Percentiles rank a stretch among this genome's conserved stretches.
Conservation (phyloP, 2,113 vertebrate species). For the Albula glossodonta region DNA sequence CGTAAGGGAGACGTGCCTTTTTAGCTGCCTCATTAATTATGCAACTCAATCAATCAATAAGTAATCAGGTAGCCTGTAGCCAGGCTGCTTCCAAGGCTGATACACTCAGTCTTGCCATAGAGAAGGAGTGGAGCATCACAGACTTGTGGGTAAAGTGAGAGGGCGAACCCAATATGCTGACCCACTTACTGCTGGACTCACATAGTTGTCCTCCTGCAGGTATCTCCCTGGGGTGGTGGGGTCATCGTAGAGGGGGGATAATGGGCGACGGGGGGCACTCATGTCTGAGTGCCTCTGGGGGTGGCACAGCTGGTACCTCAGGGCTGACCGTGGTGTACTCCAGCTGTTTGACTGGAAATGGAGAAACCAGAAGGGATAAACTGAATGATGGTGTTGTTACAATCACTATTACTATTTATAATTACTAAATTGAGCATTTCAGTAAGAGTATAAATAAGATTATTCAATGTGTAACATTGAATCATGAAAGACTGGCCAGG, state of each 20-base stretch:
- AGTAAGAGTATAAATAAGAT: too few species aligned
- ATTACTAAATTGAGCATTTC: too few species aligned
- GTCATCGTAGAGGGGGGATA: conserved; percentile 76
- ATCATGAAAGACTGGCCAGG: too few species aligned
- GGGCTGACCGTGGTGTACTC: conserved; percentile 64
- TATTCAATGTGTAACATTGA: neutral
- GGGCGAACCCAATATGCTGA: conserved; percentile 54
- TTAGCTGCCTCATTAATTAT: neutral
- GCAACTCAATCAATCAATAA: neutral
- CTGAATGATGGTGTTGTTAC: neutral
- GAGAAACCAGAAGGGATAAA: conserved; percentile 7
- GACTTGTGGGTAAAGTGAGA: conserved; percentile 56
- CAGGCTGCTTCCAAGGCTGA: neutral
- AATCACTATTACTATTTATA: neutral
- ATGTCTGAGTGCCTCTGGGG: conserved; percentile 70
- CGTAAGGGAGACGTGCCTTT: neutral
- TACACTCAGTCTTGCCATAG: neutral
- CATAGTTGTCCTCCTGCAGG: conserved; percentile 49
- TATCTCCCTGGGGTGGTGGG: conserved; percentile 74
- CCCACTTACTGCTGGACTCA: conserved; percentile 65
- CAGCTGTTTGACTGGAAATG: conserved; percentile 71
- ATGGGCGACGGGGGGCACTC: conserved; percentile 62
- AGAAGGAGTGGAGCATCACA: conserved; percentile 32
- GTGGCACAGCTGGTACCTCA: conserved; percentile 52
- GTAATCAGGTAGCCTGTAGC: neutral